Evolutionary conservation across 2,888 invertebrate genomes (phyloP).

Genomic region (Drosophila tanythrix): DNA sequence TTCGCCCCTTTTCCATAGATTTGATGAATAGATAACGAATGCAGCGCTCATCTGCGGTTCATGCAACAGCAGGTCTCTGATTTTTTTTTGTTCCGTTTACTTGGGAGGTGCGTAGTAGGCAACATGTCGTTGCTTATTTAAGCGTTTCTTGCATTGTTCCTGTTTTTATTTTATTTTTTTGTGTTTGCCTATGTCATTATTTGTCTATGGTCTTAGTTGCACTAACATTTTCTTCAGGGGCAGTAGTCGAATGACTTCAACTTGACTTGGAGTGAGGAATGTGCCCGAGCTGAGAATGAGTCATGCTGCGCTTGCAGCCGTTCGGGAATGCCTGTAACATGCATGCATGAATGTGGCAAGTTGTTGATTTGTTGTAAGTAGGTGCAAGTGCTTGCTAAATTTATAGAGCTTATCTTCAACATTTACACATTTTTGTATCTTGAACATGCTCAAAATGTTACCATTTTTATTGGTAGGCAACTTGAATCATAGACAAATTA

Average conservation of each 20-base stretch:
- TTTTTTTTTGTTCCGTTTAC: slow-evolving; percentile 22
- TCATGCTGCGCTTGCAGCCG: slow-evolving; percentile 46
- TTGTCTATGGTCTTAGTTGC: slow-evolving; percentile 74
- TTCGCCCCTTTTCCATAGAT: slow-evolving; percentile 72
- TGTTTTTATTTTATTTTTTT: background rate
- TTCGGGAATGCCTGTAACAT: slow-evolving; percentile 38
- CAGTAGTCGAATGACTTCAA: slow-evolving; percentile 63
- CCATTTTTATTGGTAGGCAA: background rate
- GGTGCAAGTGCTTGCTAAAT: slow-evolving; percentile 52
- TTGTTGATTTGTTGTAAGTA: slow-evolving; percentile 46
- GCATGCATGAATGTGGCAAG: slow-evolving; percentile 47
- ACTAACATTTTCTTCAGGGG: slow-evolving; percentile 72
- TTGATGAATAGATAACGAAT: slow-evolving; percentile 61
- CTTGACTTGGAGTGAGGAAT: slow-evolving; percentile 30
- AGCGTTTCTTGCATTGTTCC: background rate
- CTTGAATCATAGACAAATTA: background rate
- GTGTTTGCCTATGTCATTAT: slow-evolving; percentile 64
- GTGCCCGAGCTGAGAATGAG: slow-evolving; percentile 31
- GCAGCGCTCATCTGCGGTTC: slow-evolving; percentile 22
- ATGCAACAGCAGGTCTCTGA: slow-evolving; percentile 39
- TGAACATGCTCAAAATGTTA: slow-evolving; percentile 4
- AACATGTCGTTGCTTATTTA: slow-evolving; percentile 55
- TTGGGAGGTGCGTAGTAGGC: slow-evolving; percentile 29
- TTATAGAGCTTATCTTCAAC: slow-evolving; percentile 34
- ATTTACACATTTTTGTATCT: background rate